These are phyloP conservation scores for Drosophila elegans DNA, from an alignment of 1,140 invertebrate genomes.

Conservation along the genomic window DNA sequence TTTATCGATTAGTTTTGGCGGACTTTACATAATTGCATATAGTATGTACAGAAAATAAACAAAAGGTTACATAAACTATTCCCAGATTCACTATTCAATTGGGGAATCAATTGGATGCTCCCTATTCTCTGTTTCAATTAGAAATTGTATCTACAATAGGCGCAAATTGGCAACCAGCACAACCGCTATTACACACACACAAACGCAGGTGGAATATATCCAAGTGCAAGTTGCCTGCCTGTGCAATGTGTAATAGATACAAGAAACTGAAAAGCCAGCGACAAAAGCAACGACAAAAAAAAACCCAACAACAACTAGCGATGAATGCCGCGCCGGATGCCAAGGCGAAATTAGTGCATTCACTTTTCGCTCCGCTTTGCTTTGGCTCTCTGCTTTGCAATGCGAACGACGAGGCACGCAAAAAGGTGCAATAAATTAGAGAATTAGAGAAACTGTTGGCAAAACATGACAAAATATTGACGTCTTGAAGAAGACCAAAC, in stretches of 20 bases:
- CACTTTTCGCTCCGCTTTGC: slow-evolving; percentile 74
- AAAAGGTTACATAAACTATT: slow-evolving; percentile 61
- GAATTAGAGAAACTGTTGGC: slow-evolving; percentile 35
- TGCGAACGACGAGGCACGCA: slow-evolving; percentile 45
- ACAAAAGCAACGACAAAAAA: slow-evolving; percentile 15
- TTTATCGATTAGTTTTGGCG: slow-evolving; percentile 9
- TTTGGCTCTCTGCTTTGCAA: slow-evolving; percentile 44
- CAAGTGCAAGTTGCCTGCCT: slow-evolving; percentile 54
- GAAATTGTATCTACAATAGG: slow-evolving; percentile 65
- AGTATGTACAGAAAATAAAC: slow-evolving; percentile 19
- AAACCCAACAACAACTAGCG: slow-evolving; percentile 30
- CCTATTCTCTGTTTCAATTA: slow-evolving; percentile 61
- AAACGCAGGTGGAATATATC: slow-evolving; percentile 18
- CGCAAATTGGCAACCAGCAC: slow-evolving; percentile 43
- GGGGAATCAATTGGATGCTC: slow-evolving; percentile 42
- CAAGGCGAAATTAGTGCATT: slow-evolving; percentile 84
- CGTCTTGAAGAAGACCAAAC: slow-evolving; percentile 1
- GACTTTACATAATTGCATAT: slow-evolving; percentile 27
- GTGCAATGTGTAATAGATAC: slow-evolving; percentile 62
- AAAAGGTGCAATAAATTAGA: slow-evolving; percentile 40
- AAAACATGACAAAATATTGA: slow-evolving; percentile 29
- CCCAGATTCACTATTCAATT: slow-evolving; percentile 49
- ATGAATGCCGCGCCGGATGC: slow-evolving; percentile 74
- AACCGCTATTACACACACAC: slow-evolving; percentile 3
- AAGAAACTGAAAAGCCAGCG: slow-evolving; percentile 36